Evolutionary conservation across 2,888 invertebrate genomes (phyloP), one percentile per base, ranked within the genome.

Genomic region (Leucoptera coffeella): DNA sequence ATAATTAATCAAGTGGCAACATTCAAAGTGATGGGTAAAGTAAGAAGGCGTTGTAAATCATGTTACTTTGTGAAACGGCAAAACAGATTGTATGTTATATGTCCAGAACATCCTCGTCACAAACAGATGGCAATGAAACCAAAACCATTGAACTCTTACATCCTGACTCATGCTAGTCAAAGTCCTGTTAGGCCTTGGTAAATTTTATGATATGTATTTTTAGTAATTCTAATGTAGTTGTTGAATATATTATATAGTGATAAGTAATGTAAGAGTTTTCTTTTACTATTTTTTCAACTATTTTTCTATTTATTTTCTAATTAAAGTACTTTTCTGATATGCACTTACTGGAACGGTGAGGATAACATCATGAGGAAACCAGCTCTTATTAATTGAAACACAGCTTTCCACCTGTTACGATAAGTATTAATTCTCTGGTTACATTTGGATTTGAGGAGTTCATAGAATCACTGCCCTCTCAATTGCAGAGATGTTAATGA

Each of bases 71-170:
- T 85, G 8, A 60, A 73, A 22, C 59, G 82, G 29, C 72, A 85
- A 38, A 76, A 82, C 36, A 73, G 85, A 30, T 45, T 77, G 38
- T 84, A 78, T 50, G 78, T 86, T 22, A 76, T 85, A 36, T 92
- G 91, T 39, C 80, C 80, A 29, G 80, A 79, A 14, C 78, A 78
- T 44, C 82, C 81, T 12, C 75, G 89, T 19, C 91, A 92, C 46
- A 91, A 91, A 45, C 89, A 89, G 56, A 82, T 82, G 77, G 58
- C 78, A 10, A 80, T 81, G 71, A 73, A 76, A 30, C 74, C 78
- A 30, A 75, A 76, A 35, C 80, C 78, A 8, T 74, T 75, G 34
- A 82, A 82, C 38, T 81, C 80, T 11, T 85, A 84, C 80, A 80
- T 85, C 30, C 45, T 90, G 30, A 80, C 86, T 2, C 82, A 82